A percentile compares a stretch with the other conserved stretches of the same genome.
Evolutionary conservation across 2,113 vertebrate genomes (phyloP).

Genomic region (Sprattus sprattus): DNA sequence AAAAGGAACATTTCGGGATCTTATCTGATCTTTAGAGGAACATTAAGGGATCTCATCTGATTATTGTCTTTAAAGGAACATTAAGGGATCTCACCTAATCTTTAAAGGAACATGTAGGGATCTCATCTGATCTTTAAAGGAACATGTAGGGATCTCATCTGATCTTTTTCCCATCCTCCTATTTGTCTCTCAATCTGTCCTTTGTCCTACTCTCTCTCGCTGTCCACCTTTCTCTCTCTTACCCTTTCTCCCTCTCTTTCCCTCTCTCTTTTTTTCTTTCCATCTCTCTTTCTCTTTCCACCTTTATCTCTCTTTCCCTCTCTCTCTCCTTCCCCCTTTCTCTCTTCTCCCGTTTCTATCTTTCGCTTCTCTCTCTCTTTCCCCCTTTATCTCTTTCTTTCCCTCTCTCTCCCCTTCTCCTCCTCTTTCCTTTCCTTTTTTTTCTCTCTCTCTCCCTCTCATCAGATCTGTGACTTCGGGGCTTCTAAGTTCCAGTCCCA

Average conservation of each 20-base stretch:
- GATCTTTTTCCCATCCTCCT: too few relatives aligned
- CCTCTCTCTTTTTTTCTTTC: too few relatives aligned
- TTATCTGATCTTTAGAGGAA: background rate
- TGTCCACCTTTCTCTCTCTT: too few relatives aligned
- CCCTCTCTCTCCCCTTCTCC: background rate
- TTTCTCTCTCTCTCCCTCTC: too few relatives aligned
- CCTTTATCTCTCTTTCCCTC: too few relatives aligned
- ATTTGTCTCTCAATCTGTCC: too few relatives aligned
- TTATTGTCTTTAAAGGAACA: too few relatives aligned
- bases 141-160: too few relatives aligned
- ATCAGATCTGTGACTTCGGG: slow-evolving; percentile 95
- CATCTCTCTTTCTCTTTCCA: background rate
- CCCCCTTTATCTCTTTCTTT: background rate
- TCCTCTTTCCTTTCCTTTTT: background rate
- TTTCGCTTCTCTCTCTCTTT: background rate
- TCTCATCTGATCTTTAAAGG: too few relatives aligned
- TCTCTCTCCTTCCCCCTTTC: background rate
- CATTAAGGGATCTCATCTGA: background rate
- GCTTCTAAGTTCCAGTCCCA: slow-evolving; percentile 95
- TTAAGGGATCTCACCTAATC: background rate
- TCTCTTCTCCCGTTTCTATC: background rate
- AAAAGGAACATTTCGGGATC: background rate
- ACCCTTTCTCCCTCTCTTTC: too few relatives aligned
- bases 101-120: background rate
- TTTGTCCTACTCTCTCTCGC: too few relatives aligned